Conservation (phyloP, 2,113 vertebrate species). For the Leuciscus idus region DNA sequence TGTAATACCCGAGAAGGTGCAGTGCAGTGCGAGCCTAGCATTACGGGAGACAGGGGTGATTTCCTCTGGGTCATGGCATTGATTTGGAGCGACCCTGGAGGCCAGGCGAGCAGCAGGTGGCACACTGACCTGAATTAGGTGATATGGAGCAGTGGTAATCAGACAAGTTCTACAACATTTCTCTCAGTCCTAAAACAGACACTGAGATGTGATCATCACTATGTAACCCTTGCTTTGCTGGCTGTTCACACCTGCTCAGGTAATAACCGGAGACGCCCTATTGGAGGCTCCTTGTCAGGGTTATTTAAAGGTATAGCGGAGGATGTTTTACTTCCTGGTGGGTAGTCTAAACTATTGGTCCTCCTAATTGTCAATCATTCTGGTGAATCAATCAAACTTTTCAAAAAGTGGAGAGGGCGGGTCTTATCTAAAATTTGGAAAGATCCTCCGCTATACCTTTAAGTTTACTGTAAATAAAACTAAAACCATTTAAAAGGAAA, state of each 20-base stretch:
- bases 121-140: conserved; percentile 67
- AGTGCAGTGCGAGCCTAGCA: conserved; percentile 50
- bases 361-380: no score
- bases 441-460: no score
- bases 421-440: no score
- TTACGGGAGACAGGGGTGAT: conserved; percentile 59
- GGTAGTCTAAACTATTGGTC: no score
- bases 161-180: conserved; percentile 35
- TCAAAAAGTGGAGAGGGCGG: no score
- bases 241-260: background rate
- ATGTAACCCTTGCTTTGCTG: background rate
- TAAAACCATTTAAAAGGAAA: no score
- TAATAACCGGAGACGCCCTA: background rate
- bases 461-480: no score
- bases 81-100: conserved; percentile 69
- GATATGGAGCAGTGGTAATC: conserved; percentile 66
- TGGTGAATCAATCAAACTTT: no score
- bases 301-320: no score
- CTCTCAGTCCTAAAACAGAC: conserved; percentile 60
- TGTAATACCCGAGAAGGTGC: conserved; percentile 41
- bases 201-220: conserved; percentile 50
- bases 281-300: background rate
- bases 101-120: conserved; percentile 64
- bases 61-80: conserved; percentile 68
- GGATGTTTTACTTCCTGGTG: no score